phyloP scores from a whole-genome alignment of 2,888 invertebrate species.

The Geotrupes spiniger region DNA sequence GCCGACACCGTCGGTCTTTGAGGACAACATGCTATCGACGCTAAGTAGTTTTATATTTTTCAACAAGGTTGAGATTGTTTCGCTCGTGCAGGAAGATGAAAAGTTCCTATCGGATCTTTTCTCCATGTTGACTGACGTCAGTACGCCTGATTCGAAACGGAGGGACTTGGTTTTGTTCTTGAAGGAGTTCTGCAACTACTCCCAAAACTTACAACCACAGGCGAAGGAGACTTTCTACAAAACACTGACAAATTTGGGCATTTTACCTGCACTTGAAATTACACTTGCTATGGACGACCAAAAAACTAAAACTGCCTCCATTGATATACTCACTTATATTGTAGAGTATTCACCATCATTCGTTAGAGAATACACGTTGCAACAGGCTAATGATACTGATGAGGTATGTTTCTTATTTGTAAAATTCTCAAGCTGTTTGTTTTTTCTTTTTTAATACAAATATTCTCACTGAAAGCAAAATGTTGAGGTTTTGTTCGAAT shows the following conservation, averaged over 20 bases:
- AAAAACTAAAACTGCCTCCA: slow-evolving; percentile 93
- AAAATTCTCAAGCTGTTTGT: too few species aligned
- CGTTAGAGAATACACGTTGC: slow-evolving; percentile 93
- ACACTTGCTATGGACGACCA: slow-evolving; percentile 89
- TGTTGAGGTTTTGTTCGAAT: neutral
- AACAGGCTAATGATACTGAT: slow-evolving; percentile 85
- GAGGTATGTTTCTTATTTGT: slow-evolving; percentile 62
- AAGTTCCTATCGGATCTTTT: slow-evolving; percentile 94
- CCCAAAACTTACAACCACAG: slow-evolving; percentile 95
- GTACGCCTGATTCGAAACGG: slow-evolving; percentile 79
- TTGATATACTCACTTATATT: slow-evolving; percentile 96
- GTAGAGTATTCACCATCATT: slow-evolving; percentile 98
- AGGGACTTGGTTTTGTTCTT: slow-evolving; percentile 95
- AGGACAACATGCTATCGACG: slow-evolving; percentile 97
- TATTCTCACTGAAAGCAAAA: too few species aligned
- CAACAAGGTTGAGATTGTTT: slow-evolving; percentile 99
- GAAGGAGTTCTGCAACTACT: slow-evolving; percentile 99
- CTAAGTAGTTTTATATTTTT: slow-evolving; percentile 99
- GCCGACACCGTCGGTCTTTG: slow-evolving; percentile 98
- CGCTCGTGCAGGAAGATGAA: slow-evolving; percentile 96
- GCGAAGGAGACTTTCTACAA: slow-evolving; percentile 98
- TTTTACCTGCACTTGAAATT: slow-evolving; percentile 86
- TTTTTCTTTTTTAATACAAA: too few species aligned
- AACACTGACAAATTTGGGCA: slow-evolving; percentile 83
- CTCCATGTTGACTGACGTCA: slow-evolving; percentile 85